phyloP scores from a whole-genome alignment of 2,797 vertebrate genomes.

The Sarcoramphus papa region DNA sequence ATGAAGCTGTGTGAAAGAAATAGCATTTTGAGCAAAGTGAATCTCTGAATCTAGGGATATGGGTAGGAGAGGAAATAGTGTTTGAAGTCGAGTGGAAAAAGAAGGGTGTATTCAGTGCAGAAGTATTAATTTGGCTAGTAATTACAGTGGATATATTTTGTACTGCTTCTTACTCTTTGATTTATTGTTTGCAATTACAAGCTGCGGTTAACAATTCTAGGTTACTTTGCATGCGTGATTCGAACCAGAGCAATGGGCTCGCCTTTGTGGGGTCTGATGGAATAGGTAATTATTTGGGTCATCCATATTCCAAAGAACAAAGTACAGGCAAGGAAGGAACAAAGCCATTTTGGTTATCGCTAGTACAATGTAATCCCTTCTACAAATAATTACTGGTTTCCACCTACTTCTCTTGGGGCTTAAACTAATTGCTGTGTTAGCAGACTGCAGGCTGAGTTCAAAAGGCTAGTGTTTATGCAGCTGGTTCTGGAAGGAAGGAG shows the following conservation, averaged over 20 bases:
- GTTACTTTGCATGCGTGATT: neutral
- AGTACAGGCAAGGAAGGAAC: neutral
- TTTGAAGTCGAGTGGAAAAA: neutral
- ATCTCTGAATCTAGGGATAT: neutral
- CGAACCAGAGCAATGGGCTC: neutral
- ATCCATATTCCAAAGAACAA: neutral
- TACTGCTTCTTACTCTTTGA: neutral
- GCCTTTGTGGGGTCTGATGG: neutral
- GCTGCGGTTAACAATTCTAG: neutral
- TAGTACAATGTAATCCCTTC: neutral
- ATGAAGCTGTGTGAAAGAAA: neutral
- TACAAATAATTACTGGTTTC: neutral
- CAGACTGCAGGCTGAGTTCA: neutral
- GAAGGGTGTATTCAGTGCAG: neutral
- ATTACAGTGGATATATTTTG: neutral
- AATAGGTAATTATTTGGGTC: neutral
- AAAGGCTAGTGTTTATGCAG: neutral
- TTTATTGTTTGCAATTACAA: neutral
- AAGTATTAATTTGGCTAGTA: neutral
- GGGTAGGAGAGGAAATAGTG: neutral
- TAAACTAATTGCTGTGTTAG: neutral
- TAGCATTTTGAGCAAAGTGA: neutral
- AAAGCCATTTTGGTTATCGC: neutral
- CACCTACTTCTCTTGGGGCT: neutral
- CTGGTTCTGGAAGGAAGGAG: neutral